Conservation (phyloP, 1,140 invertebrate species). For the Penaeus japonicus region DNA sequence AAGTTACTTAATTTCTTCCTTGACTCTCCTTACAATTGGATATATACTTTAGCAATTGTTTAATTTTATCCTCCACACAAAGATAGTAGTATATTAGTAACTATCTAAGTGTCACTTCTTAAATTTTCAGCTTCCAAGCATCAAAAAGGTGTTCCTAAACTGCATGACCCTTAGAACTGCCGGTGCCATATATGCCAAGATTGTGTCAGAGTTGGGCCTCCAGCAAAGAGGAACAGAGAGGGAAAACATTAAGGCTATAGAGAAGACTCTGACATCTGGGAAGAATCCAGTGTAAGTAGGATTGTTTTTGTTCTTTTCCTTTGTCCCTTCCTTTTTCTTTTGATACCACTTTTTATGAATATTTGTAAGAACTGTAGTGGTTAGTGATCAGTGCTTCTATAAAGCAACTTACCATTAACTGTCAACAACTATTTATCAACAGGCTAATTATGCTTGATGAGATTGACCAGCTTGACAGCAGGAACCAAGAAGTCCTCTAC, state of each 20-base stretch:
- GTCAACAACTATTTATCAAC: background rate
- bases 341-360: background rate
- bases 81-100: background rate
- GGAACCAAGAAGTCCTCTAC: constrained; percentile 88
- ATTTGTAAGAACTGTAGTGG: background rate
- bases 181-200: constrained; percentile 71
- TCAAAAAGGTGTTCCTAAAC: constrained; percentile 79
- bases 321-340: background rate
- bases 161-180: constrained; percentile 82
- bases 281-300: constrained; percentile 52
- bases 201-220: constrained; percentile 62
- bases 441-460: constrained; percentile 83
- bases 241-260: constrained; percentile 47
- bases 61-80: background rate
- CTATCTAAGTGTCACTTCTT: background rate
- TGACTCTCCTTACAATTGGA: too few species aligned
- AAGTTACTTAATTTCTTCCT: too few species aligned
- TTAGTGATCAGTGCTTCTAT: too few species aligned
- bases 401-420: too few species aligned
- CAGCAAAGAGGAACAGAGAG: constrained; percentile 6
- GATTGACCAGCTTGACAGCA: constrained; percentile 89
- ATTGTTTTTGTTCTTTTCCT: background rate
- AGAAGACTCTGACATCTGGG: constrained; percentile 62
- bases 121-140: constrained; percentile 63
- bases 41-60: too few species aligned